Base-by-base conservation (phyloP, 2,113 vertebrate genomes). In the Phalacrocorax aristotelis region DNA sequence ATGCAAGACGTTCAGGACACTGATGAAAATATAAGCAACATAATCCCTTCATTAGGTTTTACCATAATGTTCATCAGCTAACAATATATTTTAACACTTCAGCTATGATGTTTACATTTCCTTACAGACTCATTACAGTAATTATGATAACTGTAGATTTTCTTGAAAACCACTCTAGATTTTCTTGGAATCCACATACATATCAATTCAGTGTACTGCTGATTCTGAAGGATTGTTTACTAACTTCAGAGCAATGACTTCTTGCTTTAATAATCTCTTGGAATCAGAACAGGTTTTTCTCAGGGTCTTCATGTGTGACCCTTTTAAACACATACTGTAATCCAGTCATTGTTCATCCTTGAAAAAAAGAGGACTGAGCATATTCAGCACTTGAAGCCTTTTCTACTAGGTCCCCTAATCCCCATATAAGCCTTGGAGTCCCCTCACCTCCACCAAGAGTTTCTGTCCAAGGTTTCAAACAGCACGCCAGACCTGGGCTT, bases 331-430 rank as follows among this genome's bases (percentile, higher is more conserved):
- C 65, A 75, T 4, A 27, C 72, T 83, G 7, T 88, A 92, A 96
- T 94, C 72, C 80, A 87, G 61, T 69, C 34, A 13, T 81, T 40
- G 87, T 88, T 87, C 32, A 90, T 87, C 64, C 71, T 82, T 79
- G 34, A 68, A 89, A 83, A 83, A 89, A 81, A 80, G 22, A 70
- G 17, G 17, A 34, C 15, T 75, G 62, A 94, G 58, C 68, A 70
- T 93, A 94, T 96, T 94, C 69, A 84, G 62, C 38, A 38, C 44
- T 84, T 92, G 34, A 92, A 93, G 48, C 32, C 38, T 87, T 86
- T 93, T 54, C 60, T 93, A 90, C 90, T 46, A 84, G 68, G 69
- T 70, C 21, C 81, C 58, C 42, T 95, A 97, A 96, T 93, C 85
- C 76, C 38, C 58, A 68, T 76, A 60, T 87, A 96, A 90, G 30